Evolutionary conservation across 2,797 vertebrate genomes (phyloP).

Genomic region (Furcifer pardalis): DNA sequence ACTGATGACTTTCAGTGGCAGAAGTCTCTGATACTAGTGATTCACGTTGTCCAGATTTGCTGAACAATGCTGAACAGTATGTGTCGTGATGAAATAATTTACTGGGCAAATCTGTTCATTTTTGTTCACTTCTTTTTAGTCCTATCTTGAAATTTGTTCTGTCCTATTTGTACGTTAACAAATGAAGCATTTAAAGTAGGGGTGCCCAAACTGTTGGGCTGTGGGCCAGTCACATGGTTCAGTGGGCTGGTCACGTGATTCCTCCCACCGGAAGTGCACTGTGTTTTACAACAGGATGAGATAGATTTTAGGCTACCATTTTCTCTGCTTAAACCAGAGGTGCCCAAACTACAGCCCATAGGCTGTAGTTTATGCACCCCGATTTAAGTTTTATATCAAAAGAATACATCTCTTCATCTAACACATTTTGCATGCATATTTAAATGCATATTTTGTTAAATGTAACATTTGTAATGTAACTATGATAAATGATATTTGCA

Average conservation of each 20-base stretch:
- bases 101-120: neutral
- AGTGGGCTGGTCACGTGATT: no score
- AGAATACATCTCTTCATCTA: neutral
- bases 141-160: neutral
- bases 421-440: neutral
- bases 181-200: neutral
- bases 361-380: no score
- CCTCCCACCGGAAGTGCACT: no score
- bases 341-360: no score
- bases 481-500: neutral
- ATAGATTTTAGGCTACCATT: no score
- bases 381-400: neutral
- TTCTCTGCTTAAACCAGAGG: no score
- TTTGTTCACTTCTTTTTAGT: neutral
- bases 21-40: neutral
- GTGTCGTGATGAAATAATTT: no score
- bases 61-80: neutral
- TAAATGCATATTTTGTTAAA: neutral
- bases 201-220: no score
- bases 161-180: neutral
- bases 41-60: neutral
- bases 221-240: no score
- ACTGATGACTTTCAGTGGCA: neutral
- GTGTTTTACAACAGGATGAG: no score
- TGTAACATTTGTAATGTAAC: neutral